These are phyloP conservation scores for Drosophila stalkeri DNA, from an alignment of 2,888 invertebrate genomes.

Conservation along the genomic window DNA sequence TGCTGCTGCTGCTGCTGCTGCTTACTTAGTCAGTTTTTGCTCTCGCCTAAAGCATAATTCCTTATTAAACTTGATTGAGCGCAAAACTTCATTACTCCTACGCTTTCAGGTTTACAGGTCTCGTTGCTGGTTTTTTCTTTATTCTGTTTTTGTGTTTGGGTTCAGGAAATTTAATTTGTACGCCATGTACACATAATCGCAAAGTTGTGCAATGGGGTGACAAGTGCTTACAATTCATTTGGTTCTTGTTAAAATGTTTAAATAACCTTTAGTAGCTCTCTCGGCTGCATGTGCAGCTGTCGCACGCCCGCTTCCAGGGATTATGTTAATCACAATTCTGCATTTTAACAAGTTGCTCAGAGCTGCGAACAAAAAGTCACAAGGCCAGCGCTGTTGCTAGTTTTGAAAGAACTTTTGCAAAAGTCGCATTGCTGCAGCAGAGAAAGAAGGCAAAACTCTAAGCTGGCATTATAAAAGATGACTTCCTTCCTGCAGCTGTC, in stretches of 20 bases:
- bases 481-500: constrained; percentile 54
- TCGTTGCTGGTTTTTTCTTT: constrained; percentile 23
- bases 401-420: constrained; percentile 56
- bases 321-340: constrained; percentile 79
- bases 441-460: constrained; percentile 51
- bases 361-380: constrained; percentile 62
- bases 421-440: constrained; percentile 37
- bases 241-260: constrained; percentile 73
- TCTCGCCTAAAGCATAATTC: constrained; percentile 67
- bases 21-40: constrained; percentile 23
- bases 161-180: constrained; percentile 63
- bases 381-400: constrained; percentile 60
- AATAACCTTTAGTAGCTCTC: constrained; percentile 72
- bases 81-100: constrained; percentile 76
- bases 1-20: constrained; percentile 14
- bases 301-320: constrained; percentile 63
- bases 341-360: constrained; percentile 71
- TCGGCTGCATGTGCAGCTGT: constrained; percentile 69
- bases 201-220: constrained; percentile 33
- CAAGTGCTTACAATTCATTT: constrained; percentile 81
- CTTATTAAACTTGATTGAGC: constrained; percentile 81
- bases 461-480: constrained; percentile 77
- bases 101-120: constrained; percentile 39
- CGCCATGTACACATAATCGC: constrained; percentile 59
- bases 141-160: constrained; percentile 4